Evolutionary conservation across 2,797 vertebrate species (phyloP), one percentile per base, ranked within the genome.

Genomic region (Schizopygopsis malacanthus): DNA sequence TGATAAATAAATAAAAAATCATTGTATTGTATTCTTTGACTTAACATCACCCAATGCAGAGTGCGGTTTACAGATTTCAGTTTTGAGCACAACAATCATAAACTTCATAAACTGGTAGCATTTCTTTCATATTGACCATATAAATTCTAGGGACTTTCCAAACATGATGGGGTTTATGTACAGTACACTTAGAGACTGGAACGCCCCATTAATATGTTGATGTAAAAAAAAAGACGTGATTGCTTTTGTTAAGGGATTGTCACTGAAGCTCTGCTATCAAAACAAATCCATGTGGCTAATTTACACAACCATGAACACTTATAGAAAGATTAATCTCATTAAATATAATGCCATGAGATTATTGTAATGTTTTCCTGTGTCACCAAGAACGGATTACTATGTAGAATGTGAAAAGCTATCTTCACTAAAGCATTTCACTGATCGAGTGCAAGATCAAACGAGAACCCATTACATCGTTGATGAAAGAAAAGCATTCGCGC

Each of bases 401-500:
- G 69, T 56, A 45, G n/a, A 73, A 18, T 43, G 52, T 25, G 4
- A 61, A 41, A 59, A 37, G 20, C 43, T 28, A n/a, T 52, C 1
- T 50, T 73, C 33, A 43, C 22, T 11, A 56, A 69, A 47, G 10
- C 18, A 13, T 45, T 43, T 4, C 10, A 20, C 15, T 79, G 67
- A 83, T 76, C 41, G 70, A 59, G 20, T 75, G 45, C 13, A 37
- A 33, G 18, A 83, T 81, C 43, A 75, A 43, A 63, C 52, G 69
- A 80, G 9, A n/a, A 33, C 33, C 71, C n/a, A 76, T 50, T 61
- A 54, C 28, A 8, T 6, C 28, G 13, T 4, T 54, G 79, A 88
- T 87, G 75, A 88, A 86, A 88, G 81, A 33, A 12, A 25, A 52
- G 11, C 43, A 28, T 94, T 95, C 92, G 93, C 95, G 95, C 94